Evolutionary conservation across 1,140 invertebrate genomes (phyloP).

Genomic region (Papilio machaon): DNA sequence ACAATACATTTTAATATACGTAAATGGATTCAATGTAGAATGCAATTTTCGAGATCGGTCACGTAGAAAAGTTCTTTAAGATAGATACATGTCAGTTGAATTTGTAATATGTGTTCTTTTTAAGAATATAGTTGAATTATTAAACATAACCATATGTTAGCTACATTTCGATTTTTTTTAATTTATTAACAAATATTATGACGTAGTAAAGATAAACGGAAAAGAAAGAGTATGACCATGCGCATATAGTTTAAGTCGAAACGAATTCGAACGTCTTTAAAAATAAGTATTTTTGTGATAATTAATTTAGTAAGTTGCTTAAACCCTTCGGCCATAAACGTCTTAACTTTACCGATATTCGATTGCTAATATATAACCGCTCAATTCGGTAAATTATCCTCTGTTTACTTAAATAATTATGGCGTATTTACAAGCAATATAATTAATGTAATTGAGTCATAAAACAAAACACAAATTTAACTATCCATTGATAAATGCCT

Average conservation of each 20-base stretch:
- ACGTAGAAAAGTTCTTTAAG: slow-evolving; percentile 3
- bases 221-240: too few relatives aligned
- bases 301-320: too few relatives aligned
- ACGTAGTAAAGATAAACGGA: too few relatives aligned
- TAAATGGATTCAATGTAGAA: neutral
- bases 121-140: neutral
- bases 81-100: neutral
- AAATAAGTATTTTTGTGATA: too few relatives aligned
- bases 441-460: neutral
- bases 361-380: neutral
- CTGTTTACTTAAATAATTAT: slow-evolving; percentile 1
- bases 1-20: slow-evolving; percentile 1
- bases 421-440: neutral
- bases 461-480: neutral
- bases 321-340: too few relatives aligned
- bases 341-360: neutral
- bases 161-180: too few relatives aligned
- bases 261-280: too few relatives aligned
- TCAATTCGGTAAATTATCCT: neutral
- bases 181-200: too few relatives aligned
- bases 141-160: too few relatives aligned
- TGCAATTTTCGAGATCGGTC: neutral
- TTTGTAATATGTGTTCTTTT: neutral
- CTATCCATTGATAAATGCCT: neutral
- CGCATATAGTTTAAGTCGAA: too few relatives aligned